Conservation (phyloP, 2,113 vertebrate genomes). For the Donacobius atricapilla region DNA sequence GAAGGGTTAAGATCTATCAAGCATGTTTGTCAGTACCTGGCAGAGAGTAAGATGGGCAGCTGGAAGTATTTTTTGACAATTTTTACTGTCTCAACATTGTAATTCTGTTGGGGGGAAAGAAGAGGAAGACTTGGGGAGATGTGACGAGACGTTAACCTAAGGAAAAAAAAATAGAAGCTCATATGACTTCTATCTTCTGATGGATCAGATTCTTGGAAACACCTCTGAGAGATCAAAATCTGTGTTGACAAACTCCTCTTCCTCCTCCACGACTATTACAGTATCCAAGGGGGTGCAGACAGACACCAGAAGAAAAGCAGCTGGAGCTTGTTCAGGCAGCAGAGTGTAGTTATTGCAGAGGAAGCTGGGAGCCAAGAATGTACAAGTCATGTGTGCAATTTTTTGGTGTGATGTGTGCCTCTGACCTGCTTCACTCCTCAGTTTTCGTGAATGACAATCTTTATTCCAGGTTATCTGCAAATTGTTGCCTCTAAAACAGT, state of each 20-base stretch:
- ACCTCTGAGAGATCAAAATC: slow-evolving; percentile 61
- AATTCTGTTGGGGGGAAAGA: background rate
- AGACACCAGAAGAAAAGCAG: background rate
- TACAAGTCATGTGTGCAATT: background rate
- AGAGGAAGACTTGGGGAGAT: background rate
- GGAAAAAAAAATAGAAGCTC: background rate
- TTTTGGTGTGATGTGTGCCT: background rate
- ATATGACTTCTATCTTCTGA: background rate
- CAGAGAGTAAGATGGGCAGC: background rate
- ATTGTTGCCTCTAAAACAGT: background rate
- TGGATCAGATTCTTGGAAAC: slow-evolving; percentile 49
- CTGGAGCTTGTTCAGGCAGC: background rate
- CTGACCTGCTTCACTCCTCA: background rate
- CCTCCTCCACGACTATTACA: slow-evolving; percentile 28
- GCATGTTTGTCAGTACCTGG: background rate
- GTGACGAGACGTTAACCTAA: background rate
- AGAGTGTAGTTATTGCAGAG: background rate
- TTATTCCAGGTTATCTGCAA: background rate
- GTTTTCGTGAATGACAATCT: background rate
- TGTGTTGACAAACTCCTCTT: slow-evolving; percentile 31
- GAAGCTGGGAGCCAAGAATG: background rate
- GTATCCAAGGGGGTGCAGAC: background rate
- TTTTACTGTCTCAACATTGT: background rate
- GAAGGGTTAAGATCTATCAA: background rate
- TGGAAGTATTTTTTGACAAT: background rate